phyloP scores from a whole-genome alignment of 2,797 vertebrate species.

The Furcifer pardalis region DNA sequence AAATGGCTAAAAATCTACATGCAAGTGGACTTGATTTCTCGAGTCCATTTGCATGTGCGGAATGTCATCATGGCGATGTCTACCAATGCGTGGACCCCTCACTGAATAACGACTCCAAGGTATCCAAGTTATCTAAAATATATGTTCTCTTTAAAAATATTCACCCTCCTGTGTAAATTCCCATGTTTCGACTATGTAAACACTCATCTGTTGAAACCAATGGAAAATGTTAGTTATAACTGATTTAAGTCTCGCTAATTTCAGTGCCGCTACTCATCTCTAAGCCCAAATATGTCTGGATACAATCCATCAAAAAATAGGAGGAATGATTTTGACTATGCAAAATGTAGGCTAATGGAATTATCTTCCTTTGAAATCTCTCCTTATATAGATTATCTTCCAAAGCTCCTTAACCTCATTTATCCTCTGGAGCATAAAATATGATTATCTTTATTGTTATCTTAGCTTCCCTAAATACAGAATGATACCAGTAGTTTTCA shows the following conservation, averaged over 20 bases:
- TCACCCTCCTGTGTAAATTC: not conserved
- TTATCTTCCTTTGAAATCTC: slow-evolving; percentile 57
- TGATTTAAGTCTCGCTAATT: not conserved
- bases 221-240: not conserved
- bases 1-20: too few species aligned
- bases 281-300: not conserved
- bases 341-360: slow-evolving; percentile 53
- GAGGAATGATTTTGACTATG: slow-evolving; percentile 19
- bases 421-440: slow-evolving; percentile 71
- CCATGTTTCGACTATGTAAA: not conserved
- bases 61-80: too few species aligned
- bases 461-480: slow-evolving; percentile 66
- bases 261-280: not conserved
- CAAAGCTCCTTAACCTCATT: slow-evolving; percentile 67
- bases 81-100: too few species aligned
- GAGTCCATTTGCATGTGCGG: too few species aligned
- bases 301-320: not conserved
- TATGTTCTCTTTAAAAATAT: not conserved
- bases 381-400: slow-evolving; percentile 53
- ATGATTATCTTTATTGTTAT: slow-evolving; percentile 67
- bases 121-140: too few species aligned
- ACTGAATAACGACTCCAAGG: too few species aligned
- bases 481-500: slow-evolving; percentile 69
- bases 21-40: too few species aligned
- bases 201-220: not conserved